Conservation (phyloP, 2,888 invertebrate genomes). For the Drosophila subsilvestris region DNA sequence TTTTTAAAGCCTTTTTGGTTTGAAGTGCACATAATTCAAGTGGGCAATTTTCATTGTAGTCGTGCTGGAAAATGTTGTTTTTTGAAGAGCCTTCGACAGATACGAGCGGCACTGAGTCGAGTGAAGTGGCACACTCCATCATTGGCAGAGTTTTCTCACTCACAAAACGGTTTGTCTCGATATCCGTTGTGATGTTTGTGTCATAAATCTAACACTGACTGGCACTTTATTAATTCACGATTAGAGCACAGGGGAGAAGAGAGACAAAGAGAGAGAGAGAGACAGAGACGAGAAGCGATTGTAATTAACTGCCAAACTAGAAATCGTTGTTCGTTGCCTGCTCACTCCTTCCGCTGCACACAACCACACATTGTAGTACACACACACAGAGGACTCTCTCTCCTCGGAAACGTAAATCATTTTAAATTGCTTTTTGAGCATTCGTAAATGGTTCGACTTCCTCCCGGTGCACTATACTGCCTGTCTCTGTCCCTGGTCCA, state of each 20-base stretch:
- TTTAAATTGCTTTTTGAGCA: slow-evolving; percentile 73
- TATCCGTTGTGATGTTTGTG: slow-evolving; percentile 26
- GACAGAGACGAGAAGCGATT: slow-evolving; percentile 55
- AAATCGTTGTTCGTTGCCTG: slow-evolving; percentile 43
- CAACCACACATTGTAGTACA: neutral
- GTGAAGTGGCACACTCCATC: slow-evolving; percentile 43
- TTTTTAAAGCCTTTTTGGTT: slow-evolving; percentile 18
- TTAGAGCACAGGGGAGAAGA: slow-evolving; percentile 43
- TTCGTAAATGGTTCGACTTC: slow-evolving; percentile 57
- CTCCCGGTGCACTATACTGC: neutral
- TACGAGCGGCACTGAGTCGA: slow-evolving; percentile 1
- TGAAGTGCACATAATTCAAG: slow-evolving; percentile 47
- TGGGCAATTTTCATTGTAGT: slow-evolving; percentile 63
- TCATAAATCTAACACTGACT: slow-evolving; percentile 63
- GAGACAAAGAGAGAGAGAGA: too few relatives aligned
- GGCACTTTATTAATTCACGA: slow-evolving; percentile 75
- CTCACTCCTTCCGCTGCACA: slow-evolving; percentile 10
- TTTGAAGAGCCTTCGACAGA: slow-evolving; percentile 28
- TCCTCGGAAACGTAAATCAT: slow-evolving; percentile 67
- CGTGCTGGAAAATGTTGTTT: slow-evolving; percentile 43
- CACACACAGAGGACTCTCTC: slow-evolving; percentile 6
- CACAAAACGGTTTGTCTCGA: slow-evolving; percentile 22
- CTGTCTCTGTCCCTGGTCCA: too few relatives aligned
- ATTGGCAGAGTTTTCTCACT: slow-evolving; percentile 36
- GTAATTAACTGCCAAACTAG: slow-evolving; percentile 72